Conservation (phyloP, 2,797 vertebrate species). For the Petrocephalus schoutedeni region DNA sequence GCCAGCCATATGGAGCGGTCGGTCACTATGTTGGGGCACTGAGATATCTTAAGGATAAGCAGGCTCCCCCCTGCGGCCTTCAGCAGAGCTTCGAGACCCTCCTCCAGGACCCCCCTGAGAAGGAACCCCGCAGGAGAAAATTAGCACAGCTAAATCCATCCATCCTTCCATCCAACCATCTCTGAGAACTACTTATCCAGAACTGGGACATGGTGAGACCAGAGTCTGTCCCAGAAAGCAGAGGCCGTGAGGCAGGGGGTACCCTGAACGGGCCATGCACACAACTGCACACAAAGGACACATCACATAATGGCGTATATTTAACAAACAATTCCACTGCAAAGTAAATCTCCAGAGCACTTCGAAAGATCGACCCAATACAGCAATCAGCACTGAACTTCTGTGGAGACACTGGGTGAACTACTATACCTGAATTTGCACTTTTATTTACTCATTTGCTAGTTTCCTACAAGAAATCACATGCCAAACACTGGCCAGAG, state of each 20-base stretch:
- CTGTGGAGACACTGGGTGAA: neutral
- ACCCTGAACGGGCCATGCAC: neutral
- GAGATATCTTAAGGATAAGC: slow-evolving; percentile 74
- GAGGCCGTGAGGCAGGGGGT: neutral
- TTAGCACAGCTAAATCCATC: neutral
- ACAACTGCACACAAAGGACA: neutral
- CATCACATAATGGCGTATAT: neutral
- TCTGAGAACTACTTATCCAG: neutral
- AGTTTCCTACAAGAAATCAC: neutral
- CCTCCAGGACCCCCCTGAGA: slow-evolving; percentile 75
- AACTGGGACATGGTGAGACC: neutral
- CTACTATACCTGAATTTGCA: neutral
- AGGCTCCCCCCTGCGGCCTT: slow-evolving; percentile 80
- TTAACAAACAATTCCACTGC: neutral
- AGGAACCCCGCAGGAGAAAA: neutral
- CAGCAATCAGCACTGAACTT: neutral
- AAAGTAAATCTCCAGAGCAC: neutral
- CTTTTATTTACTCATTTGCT: neutral
- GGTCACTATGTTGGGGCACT: slow-evolving; percentile 83
- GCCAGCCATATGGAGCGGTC: slow-evolving; percentile 86
- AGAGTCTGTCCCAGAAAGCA: neutral
- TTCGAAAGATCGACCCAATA: neutral
- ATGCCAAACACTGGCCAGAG: neutral
- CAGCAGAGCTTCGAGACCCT: slow-evolving; percentile 80
- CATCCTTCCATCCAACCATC: neutral